These are phyloP conservation scores for Sebastes nivosus DNA, from an alignment of 2,797 vertebrate species.

Conservation along the genomic window DNA sequence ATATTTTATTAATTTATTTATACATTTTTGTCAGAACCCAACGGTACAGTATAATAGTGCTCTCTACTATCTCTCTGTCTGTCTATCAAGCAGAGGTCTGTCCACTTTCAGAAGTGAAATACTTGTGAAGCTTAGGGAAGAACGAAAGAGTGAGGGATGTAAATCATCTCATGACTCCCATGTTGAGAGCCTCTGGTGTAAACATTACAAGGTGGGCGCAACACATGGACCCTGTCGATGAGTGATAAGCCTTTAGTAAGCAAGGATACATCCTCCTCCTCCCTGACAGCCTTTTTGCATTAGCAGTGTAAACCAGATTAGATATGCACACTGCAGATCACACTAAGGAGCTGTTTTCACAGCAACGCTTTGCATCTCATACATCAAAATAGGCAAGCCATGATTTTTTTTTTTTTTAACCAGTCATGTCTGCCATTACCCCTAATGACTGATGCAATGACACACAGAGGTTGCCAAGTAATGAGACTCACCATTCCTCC, in stretches of 20 bases:
- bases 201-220: background rate
- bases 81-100: background rate
- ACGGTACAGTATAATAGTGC: background rate
- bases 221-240: background rate
- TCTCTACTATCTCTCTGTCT: background rate
- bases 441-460: conserved; percentile 54
- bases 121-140: background rate
- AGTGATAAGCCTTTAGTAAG: conserved; percentile 13
- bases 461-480: conserved; percentile 47
- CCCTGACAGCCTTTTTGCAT: conserved; percentile 20
- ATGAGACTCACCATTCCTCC: conserved; percentile 3
- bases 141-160: background rate
- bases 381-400: conserved; percentile 41
- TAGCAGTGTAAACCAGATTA: conserved; percentile 44
- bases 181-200: conserved; percentile 1
- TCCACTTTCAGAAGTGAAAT: background rate
- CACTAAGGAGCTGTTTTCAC: conserved; percentile 22
- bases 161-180: background rate
- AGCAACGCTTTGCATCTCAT: conserved; percentile 37
- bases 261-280: conserved; percentile 22
- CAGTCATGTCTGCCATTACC: conserved; percentile 26
- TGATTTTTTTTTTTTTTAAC: background rate
- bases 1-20: background rate
- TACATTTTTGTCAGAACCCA: background rate
- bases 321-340: conserved; percentile 23